phyloP scores from a whole-genome alignment of 1,140 invertebrate species.

The Pristionchus pacificus region DNA sequence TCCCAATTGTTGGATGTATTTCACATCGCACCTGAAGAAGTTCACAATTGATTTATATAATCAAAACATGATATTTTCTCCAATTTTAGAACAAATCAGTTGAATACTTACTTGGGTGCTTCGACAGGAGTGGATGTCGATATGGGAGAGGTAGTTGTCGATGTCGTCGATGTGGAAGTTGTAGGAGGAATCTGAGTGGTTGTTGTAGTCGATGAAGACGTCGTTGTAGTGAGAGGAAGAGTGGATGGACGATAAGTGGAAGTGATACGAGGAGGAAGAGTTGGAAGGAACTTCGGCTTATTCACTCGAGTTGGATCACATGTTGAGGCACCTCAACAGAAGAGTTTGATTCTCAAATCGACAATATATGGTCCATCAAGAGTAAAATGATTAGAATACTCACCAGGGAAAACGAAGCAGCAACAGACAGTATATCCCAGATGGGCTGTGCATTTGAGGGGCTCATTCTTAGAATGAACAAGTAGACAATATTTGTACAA shows the following conservation, averaged over 20 bases:
- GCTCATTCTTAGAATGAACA: background rate
- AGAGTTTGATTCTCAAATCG: background rate
- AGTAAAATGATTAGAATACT: background rate
- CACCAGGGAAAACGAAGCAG: background rate
- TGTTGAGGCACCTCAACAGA: background rate
- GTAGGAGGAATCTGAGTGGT: too few species aligned
- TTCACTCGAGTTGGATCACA: background rate
- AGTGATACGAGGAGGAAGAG: background rate
- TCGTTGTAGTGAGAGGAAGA: too few species aligned
- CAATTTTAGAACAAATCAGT: too few species aligned
- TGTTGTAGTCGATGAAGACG: too few species aligned
- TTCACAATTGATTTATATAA: too few species aligned
- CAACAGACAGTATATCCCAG: background rate
- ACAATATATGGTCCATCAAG: background rate
- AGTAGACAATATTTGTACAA: constrained; percentile 1
- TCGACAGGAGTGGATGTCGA: background rate
- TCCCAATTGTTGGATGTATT: background rate
- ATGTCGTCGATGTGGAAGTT: too few species aligned
- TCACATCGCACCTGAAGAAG: background rate
- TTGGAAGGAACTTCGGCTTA: background rate
- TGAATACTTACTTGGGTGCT: background rate
- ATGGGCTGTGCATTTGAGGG: background rate
- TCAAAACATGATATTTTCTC: too few species aligned
- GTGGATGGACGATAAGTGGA: background rate
- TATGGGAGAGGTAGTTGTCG: background rate